Base-by-base conservation (phyloP, 1,140 invertebrate species). In the Cheumatopsyche charites region DNA sequence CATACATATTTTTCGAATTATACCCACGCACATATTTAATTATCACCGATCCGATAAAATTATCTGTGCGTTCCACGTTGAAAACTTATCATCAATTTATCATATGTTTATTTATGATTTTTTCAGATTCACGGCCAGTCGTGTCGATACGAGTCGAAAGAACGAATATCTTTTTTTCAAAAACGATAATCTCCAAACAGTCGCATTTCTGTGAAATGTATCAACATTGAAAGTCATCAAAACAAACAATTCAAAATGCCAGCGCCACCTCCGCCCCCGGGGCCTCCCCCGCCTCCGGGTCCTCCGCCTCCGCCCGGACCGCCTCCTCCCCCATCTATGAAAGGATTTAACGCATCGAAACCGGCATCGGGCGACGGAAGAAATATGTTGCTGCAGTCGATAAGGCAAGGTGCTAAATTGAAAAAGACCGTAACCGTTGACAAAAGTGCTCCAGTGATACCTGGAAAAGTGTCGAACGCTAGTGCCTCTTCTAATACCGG, bases 371-470 rank as follows among this genome's bases (percentile, higher is more conserved):
- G 88, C 13, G 87, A 90, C 74, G 86, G 87, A 43, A 85, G 91
- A 77, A 86, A 86, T 70, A 85, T 88, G 13, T 81, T 97, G 62
- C 83, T 97, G 23, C 89, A 89, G 75, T 93, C 93, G 52, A 97
- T 97, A 77, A 88, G 92, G 75, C 88, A 90, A 80, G 94, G 95
- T 55, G 86, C 90, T 65, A 86, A 87, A 71, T 83, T 97, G 71
- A 96, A 94, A 80, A 96, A 96, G 83, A 89, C 93, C 69, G 88
- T 91, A 0, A 96, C 94, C 6, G 91, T 94, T 78, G 95, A 97
- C 79, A 92, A 94, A 82, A 96, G 94, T 86, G 90, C 88, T 45
- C 94, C 95, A 0, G 78, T 88, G 66, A 82, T 95, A 71, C 81
- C 87, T 74, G 92, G 92, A 85, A 84, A 86, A 81, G 77, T 78